phyloP scores from a whole-genome alignment of 1,140 invertebrate species.

The Zelostemma sp. region DNA sequence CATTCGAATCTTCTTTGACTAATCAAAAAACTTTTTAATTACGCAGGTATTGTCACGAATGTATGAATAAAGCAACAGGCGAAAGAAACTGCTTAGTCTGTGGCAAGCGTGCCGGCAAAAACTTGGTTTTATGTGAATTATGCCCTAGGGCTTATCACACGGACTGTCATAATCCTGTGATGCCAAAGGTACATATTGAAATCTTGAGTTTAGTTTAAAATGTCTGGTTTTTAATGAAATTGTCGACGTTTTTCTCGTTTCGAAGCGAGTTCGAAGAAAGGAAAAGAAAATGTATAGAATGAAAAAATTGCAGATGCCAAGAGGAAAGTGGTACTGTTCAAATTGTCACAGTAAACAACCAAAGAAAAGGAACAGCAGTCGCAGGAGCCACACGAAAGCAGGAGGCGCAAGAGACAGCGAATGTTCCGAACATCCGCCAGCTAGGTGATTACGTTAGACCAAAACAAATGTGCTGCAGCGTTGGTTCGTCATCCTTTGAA shows the following conservation, averaged over 20 bases:
- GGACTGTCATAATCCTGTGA: conserved; percentile 90
- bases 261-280: neutral
- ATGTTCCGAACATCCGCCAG: conserved; percentile 73
- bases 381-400: conserved; percentile 69
- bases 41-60: conserved; percentile 93
- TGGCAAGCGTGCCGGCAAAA: conserved; percentile 83
- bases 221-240: no score
- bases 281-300: neutral
- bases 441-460: conserved; percentile 72
- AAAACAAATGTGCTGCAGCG: conserved; percentile 63
- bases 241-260: no score
- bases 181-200: conserved; percentile 78
- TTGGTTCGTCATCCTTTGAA: conserved; percentile 56
- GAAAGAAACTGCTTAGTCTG: conserved; percentile 91
- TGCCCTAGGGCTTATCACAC: conserved; percentile 93
- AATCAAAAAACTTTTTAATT: conserved; percentile 18
- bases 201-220: neutral
- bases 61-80: conserved; percentile 94
- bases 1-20: conserved; percentile 1
- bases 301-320: conserved; percentile 73
- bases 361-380: conserved; percentile 76
- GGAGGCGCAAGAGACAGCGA: conserved; percentile 69
- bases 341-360: conserved; percentile 85
- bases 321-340: conserved; percentile 89
- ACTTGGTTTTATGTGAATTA: conserved; percentile 86